phyloP scores from a whole-genome alignment of 2,797 vertebrate genomes.

The Diplodus puntazzo region DNA sequence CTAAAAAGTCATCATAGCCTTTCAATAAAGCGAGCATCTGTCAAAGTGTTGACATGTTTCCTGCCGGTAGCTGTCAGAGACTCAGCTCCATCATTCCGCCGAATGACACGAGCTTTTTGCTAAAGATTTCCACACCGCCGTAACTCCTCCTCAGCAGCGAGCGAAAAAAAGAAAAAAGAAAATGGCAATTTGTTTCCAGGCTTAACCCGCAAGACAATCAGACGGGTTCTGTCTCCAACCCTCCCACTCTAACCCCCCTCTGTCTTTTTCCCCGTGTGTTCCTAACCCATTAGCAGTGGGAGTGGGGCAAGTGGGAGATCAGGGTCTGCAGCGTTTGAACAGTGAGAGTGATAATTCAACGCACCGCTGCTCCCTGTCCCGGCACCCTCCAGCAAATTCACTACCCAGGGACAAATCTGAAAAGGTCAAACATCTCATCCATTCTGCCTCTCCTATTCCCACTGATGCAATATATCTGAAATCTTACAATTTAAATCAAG shows the following conservation, averaged over 20 bases:
- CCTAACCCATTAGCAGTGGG: slow-evolving; percentile 76
- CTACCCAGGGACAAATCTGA: slow-evolving; percentile 81
- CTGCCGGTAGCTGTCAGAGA: slow-evolving; percentile 79
- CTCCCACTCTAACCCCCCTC: slow-evolving; percentile 11
- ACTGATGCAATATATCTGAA: slow-evolving; percentile 79
- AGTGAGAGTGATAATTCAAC: slow-evolving; percentile 83
- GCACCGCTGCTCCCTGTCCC: slow-evolving; percentile 72
- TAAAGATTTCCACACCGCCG: slow-evolving; percentile 74
- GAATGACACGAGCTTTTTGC: slow-evolving; percentile 70
- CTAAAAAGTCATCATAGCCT: slow-evolving; percentile 79
- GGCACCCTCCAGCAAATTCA: slow-evolving; percentile 82
- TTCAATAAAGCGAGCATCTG: slow-evolving; percentile 79
- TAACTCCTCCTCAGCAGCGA: slow-evolving; percentile 43
- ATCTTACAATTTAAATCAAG: slow-evolving; percentile 76
- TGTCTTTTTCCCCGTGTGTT: slow-evolving; percentile 65
- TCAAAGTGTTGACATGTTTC: slow-evolving; percentile 80
- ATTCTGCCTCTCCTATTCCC: slow-evolving; percentile 72
- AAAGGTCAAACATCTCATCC: slow-evolving; percentile 87
- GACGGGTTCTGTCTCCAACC: slow-evolving; percentile 30
- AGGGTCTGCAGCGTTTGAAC: slow-evolving; percentile 74
- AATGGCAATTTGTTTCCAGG: slow-evolving; percentile 71
- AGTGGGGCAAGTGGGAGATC: slow-evolving; percentile 74
- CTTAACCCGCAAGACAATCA: slow-evolving; percentile 70
- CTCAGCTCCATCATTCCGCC: slow-evolving; percentile 71
- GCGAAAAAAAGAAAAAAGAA: slow-evolving; percentile 24